Base-by-base conservation (phyloP, 2,113 vertebrate genomes). In the Blennius ocellaris region DNA sequence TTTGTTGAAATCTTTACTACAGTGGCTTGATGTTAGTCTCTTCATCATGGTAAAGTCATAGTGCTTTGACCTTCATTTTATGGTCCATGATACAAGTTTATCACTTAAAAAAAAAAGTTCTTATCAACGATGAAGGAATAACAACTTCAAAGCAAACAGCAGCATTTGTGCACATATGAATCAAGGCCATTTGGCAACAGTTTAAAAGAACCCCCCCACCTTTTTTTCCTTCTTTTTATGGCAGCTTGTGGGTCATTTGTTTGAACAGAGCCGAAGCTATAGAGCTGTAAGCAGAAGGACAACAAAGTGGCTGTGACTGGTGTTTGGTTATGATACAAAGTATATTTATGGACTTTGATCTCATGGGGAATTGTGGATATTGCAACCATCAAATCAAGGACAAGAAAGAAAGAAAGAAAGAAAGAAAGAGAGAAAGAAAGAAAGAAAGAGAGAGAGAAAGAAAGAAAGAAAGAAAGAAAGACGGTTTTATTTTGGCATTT, bases 331-430 rank as follows among this genome's bases (percentile, higher is more conserved):
- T 43, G 39, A 15, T 21, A 81, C 81, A 82, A 72, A 73, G 61
- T 44, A 76, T 36, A 47, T 53, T 75, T 73, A 57, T 61, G 78
- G 86, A 90, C 90, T 91, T 90, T 92, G 89, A 87, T 84, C 90
- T 60, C 6, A 38, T 52, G 50, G 76, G 80, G 73, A 45, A 69
- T 55, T 84, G 69, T 68, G 39, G 45, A 74, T 39, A 65, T 73
- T 39, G 54, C 15, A 1, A 10, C 11, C 38, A 64, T 16, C 11
- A 21, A 68, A 47, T 58, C 11, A 43, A 67, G 59, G n/a, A n/a
- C n/a, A n/a, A n/a, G n/a, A 47, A 12, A 2, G 3, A 3, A 7
- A 7, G 45, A 15, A 15, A 45, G 12, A 45, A 11, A 11, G 12
- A 11, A 10, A 11, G 43, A 39, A 30, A 30, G 21, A 30, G 4